A percentile compares a stretch with the other conserved stretches of the same genome.
These are phyloP conservation scores for Cephus pulcher DNA, from an alignment of 2,888 invertebrate genomes.

Conservation along the genomic window DNA sequence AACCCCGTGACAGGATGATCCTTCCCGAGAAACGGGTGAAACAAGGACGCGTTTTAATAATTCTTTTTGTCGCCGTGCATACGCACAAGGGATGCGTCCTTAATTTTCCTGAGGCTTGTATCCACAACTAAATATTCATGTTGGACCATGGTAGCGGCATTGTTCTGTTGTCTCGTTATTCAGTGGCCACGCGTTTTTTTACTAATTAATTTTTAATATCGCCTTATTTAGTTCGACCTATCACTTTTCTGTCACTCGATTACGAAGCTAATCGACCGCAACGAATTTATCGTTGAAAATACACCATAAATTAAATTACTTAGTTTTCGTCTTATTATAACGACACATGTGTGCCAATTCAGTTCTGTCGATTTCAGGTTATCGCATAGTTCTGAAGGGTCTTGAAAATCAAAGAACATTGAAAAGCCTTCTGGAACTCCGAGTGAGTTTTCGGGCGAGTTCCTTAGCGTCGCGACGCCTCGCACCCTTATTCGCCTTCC, in stretches of 20 bases:
- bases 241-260: no score
- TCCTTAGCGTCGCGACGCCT: background rate
- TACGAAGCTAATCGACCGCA: no score
- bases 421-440: no score
- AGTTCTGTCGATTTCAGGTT: no score
- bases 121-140: conserved; percentile 41
- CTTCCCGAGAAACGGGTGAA: conserved; percentile 9
- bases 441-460: background rate
- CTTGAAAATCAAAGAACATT: no score
- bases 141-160: conserved; percentile 22
- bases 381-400: no score
- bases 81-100: no score
- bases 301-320: no score
- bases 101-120: background rate
- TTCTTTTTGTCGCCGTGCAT: conserved; percentile 47
- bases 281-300: no score
- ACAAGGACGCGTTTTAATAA: conserved; percentile 48
- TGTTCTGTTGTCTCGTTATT: conserved; percentile 36
- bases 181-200: conserved; percentile 21
- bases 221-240: background rate
- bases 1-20: conserved; percentile 36
- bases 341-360: no score
- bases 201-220: background rate
- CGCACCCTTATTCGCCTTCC: conserved; percentile 16
- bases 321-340: no score